Percentiles rank a stretch among this genome's conserved stretches.
These are phyloP conservation scores for Neolamprologus cancellatus DNA, from an alignment of 2,113 vertebrate genomes.

Conservation along the genomic window DNA sequence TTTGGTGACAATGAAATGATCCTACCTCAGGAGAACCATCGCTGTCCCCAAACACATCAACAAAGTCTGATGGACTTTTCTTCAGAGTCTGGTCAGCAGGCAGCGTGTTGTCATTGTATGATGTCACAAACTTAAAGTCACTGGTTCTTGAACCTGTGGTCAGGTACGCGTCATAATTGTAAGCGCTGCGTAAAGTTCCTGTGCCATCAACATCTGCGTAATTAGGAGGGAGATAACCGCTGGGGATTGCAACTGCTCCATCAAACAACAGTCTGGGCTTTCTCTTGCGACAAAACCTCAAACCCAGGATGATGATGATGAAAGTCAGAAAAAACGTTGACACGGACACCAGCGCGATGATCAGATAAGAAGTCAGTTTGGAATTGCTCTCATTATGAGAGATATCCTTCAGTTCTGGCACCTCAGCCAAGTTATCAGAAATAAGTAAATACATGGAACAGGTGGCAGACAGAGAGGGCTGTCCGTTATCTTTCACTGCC, in stretches of 20 bases:
- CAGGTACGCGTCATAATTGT: fast-evolving
- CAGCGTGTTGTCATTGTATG: background rate
- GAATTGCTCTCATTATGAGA: background rate
- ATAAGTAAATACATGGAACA: background rate
- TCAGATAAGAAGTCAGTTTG: background rate
- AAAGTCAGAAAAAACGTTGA: fast-evolving
- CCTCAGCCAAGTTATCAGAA: background rate
- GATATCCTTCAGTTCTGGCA: fast-evolving
- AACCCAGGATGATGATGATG: fast-evolving
- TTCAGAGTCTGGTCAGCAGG: background rate
- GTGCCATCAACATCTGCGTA: background rate
- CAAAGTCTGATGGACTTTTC: background rate
- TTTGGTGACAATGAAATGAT: background rate
- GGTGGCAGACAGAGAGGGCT: background rate
- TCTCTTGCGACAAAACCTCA: background rate
- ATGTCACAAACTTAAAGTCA: background rate
- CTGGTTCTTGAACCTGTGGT: background rate
- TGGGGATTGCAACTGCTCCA: fast-evolving
- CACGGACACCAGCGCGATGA: background rate
- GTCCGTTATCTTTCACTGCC: background rate
- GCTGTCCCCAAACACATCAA: fast-evolving
- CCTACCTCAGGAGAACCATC: background rate
- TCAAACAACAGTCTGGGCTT: background rate
- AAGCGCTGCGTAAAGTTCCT: fast-evolving
- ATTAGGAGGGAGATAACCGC: background rate